phyloP scores from a whole-genome alignment of 1,140 invertebrate genomes.

The Drosophila biarmipes region DNA sequence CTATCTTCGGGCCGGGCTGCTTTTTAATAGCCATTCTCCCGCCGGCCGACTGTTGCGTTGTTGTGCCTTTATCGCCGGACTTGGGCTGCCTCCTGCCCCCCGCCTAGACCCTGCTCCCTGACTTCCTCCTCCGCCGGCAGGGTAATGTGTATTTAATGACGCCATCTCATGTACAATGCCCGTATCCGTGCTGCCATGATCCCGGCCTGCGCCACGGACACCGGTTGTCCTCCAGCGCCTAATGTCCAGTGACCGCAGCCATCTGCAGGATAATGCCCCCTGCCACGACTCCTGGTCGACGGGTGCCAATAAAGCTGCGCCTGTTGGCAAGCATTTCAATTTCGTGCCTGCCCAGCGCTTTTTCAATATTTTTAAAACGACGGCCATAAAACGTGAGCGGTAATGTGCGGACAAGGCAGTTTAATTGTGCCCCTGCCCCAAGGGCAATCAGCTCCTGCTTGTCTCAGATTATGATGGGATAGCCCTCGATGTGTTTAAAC shows the following conservation, averaged over 20 bases:
- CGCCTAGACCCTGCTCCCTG: not conserved
- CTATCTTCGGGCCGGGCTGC: constrained; percentile 51
- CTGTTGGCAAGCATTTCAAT: constrained; percentile 56
- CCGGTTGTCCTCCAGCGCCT: constrained; percentile 57
- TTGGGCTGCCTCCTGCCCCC: not conserved
- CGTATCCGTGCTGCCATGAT: constrained; percentile 48
- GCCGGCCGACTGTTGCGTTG: constrained; percentile 62
- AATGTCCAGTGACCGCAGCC: constrained; percentile 62
- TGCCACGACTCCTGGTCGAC: constrained; percentile 14
- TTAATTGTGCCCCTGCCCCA: constrained; percentile 36
- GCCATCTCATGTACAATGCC: constrained; percentile 82
- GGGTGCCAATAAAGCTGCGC: constrained; percentile 71
- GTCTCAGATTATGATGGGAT: constrained; percentile 35
- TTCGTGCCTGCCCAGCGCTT: constrained; percentile 27
- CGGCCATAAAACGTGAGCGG: constrained; percentile 55
- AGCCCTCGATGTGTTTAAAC: constrained; percentile 6
- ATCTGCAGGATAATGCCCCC: constrained; percentile 39
- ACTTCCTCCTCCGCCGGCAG: constrained; percentile 14
- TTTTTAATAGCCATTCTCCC: constrained; percentile 74
- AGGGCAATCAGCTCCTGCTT: constrained; percentile 13
- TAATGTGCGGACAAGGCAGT: constrained; percentile 41
- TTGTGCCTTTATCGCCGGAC: constrained; percentile 64
- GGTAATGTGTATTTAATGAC: constrained; percentile 83
- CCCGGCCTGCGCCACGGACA: constrained; percentile 36
- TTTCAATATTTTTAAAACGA: constrained; percentile 74